Conservation (phyloP, 1,140 invertebrate species). For the Propsilocerus akamusi region DNA sequence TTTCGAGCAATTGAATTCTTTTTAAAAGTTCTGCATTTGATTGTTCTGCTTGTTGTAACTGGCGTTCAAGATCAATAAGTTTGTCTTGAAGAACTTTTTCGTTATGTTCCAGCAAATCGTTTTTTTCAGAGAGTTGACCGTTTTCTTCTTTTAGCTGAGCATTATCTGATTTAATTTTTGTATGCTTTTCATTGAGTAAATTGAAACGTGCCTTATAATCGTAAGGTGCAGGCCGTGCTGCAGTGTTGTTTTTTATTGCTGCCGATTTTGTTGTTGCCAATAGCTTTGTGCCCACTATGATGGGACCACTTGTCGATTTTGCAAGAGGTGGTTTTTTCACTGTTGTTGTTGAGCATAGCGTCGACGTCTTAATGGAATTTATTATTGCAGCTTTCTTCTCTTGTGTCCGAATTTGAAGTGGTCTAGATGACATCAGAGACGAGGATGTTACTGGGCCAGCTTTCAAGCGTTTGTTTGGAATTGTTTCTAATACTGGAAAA, state of each 20-base stretch:
- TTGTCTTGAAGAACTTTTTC: conserved; percentile 10
- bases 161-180: conserved; percentile 28
- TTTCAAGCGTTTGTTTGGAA: background rate
- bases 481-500: background rate
- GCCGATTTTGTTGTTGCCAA: background rate
- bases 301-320: background rate
- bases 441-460: background rate
- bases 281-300: background rate
- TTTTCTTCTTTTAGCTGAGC: conserved; percentile 30
- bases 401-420: background rate
- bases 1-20: conserved; percentile 9
- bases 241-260: background rate
- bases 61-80: conserved; percentile 19
- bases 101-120: conserved; percentile 19
- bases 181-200: conserved; percentile 35
- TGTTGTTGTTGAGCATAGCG: background rate
- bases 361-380: background rate
- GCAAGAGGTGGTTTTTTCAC: background rate
- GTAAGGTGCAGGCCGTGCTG: conserved; percentile 19
- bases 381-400: background rate
- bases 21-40: conserved; percentile 12
- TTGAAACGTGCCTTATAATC: conserved; percentile 37
- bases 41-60: conserved; percentile 26
- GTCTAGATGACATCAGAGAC: no score
- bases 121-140: conserved; percentile 20